Percentiles rank a stretch among this genome's conserved stretches.
Conservation (phyloP, 2,113 vertebrate species). For the Calyptommatus sinebrachiatus region DNA sequence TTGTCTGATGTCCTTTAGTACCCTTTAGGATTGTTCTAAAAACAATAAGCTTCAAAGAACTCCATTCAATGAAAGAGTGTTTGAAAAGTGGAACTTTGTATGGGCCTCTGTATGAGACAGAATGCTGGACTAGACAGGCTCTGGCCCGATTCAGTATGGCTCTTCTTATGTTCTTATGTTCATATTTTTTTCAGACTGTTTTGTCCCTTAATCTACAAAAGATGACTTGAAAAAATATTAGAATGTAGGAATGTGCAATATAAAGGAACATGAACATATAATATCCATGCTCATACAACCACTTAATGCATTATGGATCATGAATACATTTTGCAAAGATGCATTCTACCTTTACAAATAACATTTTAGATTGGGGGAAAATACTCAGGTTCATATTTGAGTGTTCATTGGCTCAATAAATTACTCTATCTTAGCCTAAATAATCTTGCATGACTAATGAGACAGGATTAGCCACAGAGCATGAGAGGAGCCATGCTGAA, state of each 20-base stretch:
- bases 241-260: not conserved
- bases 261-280: not conserved
- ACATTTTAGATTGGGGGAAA: no score
- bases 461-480: no score
- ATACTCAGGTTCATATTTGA: no score
- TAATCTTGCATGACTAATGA: no score
- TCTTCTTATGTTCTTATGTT: no score
- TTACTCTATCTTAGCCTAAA: no score
- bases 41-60: not conserved
- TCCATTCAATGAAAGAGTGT: not conserved
- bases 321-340: no score
- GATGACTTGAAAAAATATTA: not conserved
- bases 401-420: no score
- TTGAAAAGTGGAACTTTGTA: not conserved
- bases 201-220: not conserved
- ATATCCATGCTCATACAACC: not conserved
- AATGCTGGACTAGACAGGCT: not conserved
- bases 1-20: constrained; percentile 7
- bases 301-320: no score
- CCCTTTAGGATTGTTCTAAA: not conserved
- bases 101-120: not conserved
- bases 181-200: not conserved
- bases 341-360: no score
- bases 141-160: not conserved
- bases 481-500: no score